Percentiles rank a stretch among this genome's conserved stretches.
Evolutionary conservation across 2,797 vertebrate genomes (phyloP).

Genomic region (Acomys russatus): DNA sequence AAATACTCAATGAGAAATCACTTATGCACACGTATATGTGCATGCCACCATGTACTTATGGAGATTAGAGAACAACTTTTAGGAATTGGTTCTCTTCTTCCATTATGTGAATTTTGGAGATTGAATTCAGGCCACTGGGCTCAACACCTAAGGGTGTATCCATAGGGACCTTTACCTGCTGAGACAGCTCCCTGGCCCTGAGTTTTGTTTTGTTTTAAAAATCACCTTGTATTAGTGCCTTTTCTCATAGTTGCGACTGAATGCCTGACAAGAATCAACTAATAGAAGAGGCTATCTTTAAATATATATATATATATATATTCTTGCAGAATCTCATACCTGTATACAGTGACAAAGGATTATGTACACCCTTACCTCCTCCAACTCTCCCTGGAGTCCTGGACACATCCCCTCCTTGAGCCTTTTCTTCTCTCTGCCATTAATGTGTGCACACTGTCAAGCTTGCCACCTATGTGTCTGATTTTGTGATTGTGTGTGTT

Average conservation of each 20-base stretch:
- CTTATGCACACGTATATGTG: not conserved
- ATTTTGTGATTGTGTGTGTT: not conserved
- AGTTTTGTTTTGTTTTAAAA: not conserved
- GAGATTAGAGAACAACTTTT: not conserved
- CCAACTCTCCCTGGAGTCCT: not conserved
- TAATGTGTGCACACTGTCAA: not conserved
- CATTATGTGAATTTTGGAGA: not conserved
- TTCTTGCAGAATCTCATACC: not conserved
- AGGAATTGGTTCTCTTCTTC: not conserved
- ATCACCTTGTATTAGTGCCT: not conserved
- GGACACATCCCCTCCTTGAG: rapidly evolving
- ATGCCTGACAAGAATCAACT: not conserved
- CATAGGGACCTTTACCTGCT: not conserved
- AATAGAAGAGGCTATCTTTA: not conserved
- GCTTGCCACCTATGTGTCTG: not conserved
- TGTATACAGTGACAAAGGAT: not conserved
- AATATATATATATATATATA: too few relatives aligned
- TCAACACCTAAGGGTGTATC: not conserved
- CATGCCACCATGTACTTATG: not conserved
- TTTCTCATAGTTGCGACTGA: not conserved
- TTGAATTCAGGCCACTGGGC: not conserved
- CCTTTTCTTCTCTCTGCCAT: not conserved
- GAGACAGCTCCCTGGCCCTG: not conserved
- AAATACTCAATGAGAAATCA: not conserved
- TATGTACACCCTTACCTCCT: not conserved